Evolutionary conservation across 2,797 vertebrate species (phyloP).

Genomic region (Neoniphon sammara): DNA sequence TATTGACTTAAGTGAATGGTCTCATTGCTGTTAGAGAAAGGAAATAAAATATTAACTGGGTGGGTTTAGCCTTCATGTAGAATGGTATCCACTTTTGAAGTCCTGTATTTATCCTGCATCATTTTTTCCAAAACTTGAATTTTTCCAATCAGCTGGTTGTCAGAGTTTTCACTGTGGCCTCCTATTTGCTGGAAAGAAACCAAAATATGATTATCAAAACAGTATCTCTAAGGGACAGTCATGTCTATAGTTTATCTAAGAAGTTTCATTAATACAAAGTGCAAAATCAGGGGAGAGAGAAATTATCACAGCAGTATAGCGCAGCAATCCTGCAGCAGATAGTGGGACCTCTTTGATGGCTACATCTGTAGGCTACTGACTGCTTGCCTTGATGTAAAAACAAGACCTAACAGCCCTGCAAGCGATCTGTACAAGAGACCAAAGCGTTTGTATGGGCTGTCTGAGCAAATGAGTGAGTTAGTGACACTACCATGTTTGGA

Average conservation of each 20-base stretch:
- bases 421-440: too few species aligned
- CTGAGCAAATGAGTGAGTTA: too few species aligned
- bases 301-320: constrained; percentile 19
- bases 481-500: too few species aligned
- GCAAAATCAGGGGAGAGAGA: constrained; percentile 13
- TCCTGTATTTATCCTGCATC: not conserved
- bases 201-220: constrained; percentile 46
- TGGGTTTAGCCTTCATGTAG: too few species aligned
- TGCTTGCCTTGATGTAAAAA: constrained; percentile 33
- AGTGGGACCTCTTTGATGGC: constrained; percentile 50
- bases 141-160: too few species aligned
- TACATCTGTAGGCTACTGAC: constrained; percentile 54
- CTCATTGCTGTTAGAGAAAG: constrained; percentile 28
- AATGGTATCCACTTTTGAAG: not conserved
- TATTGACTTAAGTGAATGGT: constrained; percentile 58
- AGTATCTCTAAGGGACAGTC: constrained; percentile 40
- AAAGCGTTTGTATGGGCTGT: too few species aligned
- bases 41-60: not conserved
- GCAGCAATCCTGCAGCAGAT: constrained; percentile 33
- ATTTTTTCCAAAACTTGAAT: not conserved
- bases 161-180: not conserved
- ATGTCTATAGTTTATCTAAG: not conserved
- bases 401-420: too few species aligned
- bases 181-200: constrained; percentile 5
- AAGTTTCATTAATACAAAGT: constrained; percentile 29